Conservation (phyloP, 2,113 vertebrate species). For the Ophiodon elongatus region DNA sequence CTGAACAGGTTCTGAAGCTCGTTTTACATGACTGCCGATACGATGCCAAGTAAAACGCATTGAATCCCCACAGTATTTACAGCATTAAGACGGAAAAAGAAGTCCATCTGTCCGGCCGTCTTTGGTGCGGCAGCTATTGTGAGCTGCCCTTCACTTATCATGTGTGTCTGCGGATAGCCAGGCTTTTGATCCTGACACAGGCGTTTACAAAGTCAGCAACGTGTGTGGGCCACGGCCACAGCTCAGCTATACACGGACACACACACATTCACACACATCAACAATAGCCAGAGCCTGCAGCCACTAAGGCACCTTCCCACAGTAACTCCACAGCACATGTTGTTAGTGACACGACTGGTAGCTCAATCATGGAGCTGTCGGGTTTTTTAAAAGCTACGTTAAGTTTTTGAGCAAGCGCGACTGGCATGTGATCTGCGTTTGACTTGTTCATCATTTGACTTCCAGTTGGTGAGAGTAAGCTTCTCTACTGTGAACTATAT, state of each 20-base stretch:
- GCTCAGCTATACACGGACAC: constrained; percentile 34
- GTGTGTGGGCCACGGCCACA: constrained; percentile 78
- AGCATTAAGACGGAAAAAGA: constrained; percentile 40
- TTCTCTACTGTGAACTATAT: not conserved
- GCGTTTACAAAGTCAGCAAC: constrained; percentile 73
- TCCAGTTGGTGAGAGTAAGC: constrained; percentile 2
- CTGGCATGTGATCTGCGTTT: constrained; percentile 38
- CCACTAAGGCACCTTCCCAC: constrained; percentile 74
- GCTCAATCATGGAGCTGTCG: constrained; percentile 68
- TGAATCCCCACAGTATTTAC: constrained; percentile 28
- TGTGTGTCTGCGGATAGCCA: constrained; percentile 72
- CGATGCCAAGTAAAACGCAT: constrained; percentile 37
- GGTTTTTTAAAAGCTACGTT: constrained; percentile 41
- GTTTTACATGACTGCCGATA: constrained; percentile 14
- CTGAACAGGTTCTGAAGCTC: constrained; percentile 1
- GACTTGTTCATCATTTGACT: constrained; percentile 24
- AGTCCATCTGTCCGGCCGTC: constrained; percentile 67
- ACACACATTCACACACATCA: constrained; percentile 28
- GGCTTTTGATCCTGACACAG: constrained; percentile 75
- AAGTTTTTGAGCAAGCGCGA: constrained; percentile 47
- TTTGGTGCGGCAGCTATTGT: constrained; percentile 47
- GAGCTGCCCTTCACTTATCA: constrained; percentile 75
- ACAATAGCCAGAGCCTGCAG: constrained; percentile 54
- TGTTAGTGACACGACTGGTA: constrained; percentile 67
- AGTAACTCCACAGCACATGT: constrained; percentile 72